Evolutionary conservation across 2,113 vertebrate genomes (phyloP).

Genomic region (Butastur rufipennis): DNA sequence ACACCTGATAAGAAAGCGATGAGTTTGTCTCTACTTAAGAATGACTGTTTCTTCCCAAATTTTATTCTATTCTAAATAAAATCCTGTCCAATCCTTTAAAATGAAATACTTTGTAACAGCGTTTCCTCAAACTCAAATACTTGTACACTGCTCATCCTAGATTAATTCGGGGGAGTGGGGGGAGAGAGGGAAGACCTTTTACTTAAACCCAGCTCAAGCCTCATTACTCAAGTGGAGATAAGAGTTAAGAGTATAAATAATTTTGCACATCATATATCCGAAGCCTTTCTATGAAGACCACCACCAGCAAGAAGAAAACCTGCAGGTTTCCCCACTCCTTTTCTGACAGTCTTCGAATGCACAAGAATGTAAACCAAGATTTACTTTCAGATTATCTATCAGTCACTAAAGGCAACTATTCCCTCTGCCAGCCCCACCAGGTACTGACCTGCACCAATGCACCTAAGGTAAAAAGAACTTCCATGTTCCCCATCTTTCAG

Average conservation of each 20-base stretch:
- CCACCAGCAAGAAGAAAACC: not conserved
- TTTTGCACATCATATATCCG: not conserved
- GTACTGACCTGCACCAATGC: not conserved
- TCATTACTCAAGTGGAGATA: not conserved
- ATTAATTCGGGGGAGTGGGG: not conserved
- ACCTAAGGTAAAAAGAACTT: not conserved
- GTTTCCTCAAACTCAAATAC: not conserved
- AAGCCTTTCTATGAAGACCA: not conserved
- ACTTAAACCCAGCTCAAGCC: not conserved
- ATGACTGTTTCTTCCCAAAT: not conserved
- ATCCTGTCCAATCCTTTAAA: not conserved
- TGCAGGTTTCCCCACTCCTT: not conserved
- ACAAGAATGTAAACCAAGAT: not conserved
- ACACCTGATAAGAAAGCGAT: not conserved
- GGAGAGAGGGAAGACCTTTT: not conserved
- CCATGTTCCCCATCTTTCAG: not conserved
- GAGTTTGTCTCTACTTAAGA: not conserved
- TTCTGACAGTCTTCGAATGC: not conserved
- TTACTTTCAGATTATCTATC: not conserved
- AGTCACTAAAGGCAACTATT: not conserved
- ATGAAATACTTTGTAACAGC: not conserved
- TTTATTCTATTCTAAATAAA: not conserved
- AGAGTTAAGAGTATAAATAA: not conserved
- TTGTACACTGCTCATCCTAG: not conserved
- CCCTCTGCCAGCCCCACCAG: accelerated